These are phyloP conservation scores for Drosophila cracens DNA, from an alignment of 2,888 invertebrate species.

Conservation along the genomic window DNA sequence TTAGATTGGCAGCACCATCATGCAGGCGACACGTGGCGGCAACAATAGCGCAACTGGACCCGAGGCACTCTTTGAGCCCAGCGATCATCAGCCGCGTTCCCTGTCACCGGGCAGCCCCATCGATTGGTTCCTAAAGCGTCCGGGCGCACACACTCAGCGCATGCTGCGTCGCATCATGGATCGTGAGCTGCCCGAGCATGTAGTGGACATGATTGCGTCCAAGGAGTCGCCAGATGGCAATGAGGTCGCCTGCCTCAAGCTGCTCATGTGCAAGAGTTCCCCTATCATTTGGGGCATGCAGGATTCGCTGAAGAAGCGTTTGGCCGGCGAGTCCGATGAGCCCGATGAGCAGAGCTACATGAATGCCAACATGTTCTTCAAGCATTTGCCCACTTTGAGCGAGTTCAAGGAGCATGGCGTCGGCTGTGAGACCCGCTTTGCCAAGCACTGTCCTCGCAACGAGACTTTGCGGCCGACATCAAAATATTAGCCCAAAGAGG, in stretches of 20 bases:
- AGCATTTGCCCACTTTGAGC: conserved; percentile 87
- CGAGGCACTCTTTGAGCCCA: conserved; percentile 67
- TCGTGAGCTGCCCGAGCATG: conserved; percentile 87
- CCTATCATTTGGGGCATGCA: conserved; percentile 93
- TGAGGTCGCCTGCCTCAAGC: conserved; percentile 89
- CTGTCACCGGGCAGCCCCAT: conserved; percentile 85
- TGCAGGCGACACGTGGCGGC: conserved; percentile 60
- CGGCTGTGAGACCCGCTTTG: conserved; percentile 88
- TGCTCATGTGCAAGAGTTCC: conserved; percentile 91
- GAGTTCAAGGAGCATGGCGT: conserved; percentile 88
- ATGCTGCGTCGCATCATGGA: conserved; percentile 87
- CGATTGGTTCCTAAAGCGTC: conserved; percentile 89
- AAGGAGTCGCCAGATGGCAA: conserved; percentile 86
- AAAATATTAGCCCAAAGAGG: not conserved
- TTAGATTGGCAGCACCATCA: conserved; percentile 79
- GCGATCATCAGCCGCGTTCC: conserved; percentile 72
- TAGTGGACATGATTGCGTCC: conserved; percentile 87
- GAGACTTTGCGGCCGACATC: conserved; percentile 19
- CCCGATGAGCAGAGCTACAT: conserved; percentile 60
- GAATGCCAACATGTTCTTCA: conserved; percentile 86
- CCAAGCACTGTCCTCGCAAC: conserved; percentile 82
- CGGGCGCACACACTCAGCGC: conserved; percentile 86
- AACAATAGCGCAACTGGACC: conserved; percentile 54
- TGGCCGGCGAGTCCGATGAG: conserved; percentile 58
- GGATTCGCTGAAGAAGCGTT: conserved; percentile 86